Conservation (phyloP, 2,113 vertebrate genomes). For the Pachypanchax playfairii region DNA sequence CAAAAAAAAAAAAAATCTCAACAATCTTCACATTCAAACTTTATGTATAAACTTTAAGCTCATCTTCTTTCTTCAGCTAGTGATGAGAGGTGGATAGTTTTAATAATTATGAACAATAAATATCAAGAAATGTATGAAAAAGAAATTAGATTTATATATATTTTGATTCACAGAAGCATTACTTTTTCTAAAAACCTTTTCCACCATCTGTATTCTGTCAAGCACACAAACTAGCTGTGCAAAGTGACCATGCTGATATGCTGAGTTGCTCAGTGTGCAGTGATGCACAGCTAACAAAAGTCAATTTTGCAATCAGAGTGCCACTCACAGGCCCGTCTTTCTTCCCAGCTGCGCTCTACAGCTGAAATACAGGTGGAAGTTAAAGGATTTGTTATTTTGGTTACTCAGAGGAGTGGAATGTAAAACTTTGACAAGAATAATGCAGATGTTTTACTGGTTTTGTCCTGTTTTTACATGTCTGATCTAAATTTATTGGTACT, state of each 20-base stretch:
- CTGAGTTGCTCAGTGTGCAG: neutral
- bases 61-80: neutral
- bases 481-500: no score
- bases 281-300: neutral
- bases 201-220: neutral
- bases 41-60: slow-evolving; percentile 2
- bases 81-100: neutral
- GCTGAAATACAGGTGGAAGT: neutral
- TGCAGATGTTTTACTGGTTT: neutral
- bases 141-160: no score
- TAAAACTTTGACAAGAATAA: neutral
- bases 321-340: neutral
- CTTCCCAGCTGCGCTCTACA: neutral
- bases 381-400: neutral
- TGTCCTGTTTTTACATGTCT: no score
- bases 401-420: neutral
- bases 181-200: neutral
- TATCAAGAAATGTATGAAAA: no score
- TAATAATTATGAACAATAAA: no score
- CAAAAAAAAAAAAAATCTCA: neutral
- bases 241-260: neutral
- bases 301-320: neutral
- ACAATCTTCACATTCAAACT: slow-evolving; percentile 12
- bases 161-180: neutral
- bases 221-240: neutral